These are phyloP conservation scores for Reticulitermes lucifugus DNA, from an alignment of 2,888 invertebrate species.

Conservation along the genomic window DNA sequence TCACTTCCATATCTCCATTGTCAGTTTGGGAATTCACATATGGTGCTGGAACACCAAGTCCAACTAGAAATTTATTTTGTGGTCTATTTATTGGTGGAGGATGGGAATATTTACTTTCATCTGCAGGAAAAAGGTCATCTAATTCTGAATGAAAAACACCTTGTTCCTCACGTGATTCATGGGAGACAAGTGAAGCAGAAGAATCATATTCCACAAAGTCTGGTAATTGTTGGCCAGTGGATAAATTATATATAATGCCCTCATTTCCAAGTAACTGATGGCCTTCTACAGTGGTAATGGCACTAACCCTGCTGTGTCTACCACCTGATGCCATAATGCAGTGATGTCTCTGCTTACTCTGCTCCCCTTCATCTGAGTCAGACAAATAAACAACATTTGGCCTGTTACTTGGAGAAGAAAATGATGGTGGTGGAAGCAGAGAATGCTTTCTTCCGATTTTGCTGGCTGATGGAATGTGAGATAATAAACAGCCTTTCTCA, in stretches of 20 bases:
- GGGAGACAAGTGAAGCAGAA: too few species aligned
- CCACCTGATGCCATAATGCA: background rate
- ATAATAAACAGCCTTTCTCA: too few species aligned
- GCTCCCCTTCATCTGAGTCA: conserved; percentile 60
- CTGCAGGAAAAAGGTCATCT: too few species aligned
- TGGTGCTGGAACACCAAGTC: conserved; percentile 39
- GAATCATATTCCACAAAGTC: background rate
- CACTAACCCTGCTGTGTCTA: background rate
- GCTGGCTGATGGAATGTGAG: conserved; percentile 12
- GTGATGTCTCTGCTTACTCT: background rate
- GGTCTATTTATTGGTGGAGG: too few species aligned
- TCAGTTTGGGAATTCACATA: conserved; percentile 58
- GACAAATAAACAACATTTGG: conserved; percentile 54
- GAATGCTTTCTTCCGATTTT: conserved; percentile 45
- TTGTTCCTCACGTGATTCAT: too few species aligned
- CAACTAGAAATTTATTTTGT: background rate
- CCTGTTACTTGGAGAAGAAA: conserved; percentile 55
- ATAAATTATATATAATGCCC: background rate
- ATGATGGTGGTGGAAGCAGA: conserved; percentile 47
- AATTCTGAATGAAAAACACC: too few species aligned
- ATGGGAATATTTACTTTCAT: too few species aligned
- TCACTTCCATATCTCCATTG: conserved; percentile 59
- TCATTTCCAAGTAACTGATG: conserved; percentile 37
- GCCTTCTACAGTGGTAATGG: conserved; percentile 49
- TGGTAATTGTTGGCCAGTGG: background rate